Evolutionary conservation across 2,888 invertebrate genomes (phyloP).

Genomic region (Cloeon dipterum): DNA sequence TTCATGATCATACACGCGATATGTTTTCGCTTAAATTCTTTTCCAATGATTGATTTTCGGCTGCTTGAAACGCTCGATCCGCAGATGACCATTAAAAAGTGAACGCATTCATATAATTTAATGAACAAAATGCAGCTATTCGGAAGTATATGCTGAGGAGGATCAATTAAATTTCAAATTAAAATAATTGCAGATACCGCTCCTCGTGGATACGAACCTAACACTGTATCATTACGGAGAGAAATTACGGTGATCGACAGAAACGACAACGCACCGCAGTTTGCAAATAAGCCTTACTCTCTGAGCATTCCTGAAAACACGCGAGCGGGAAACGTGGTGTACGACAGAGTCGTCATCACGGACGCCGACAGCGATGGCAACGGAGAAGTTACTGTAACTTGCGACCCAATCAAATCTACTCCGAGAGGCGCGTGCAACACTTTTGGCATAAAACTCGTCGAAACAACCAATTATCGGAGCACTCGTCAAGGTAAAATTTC

Average conservation of each 20-base stretch:
- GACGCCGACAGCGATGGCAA: constrained; percentile 52
- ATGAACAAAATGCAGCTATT: too few relatives aligned
- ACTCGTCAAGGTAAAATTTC: not conserved
- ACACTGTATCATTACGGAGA: constrained; percentile 51
- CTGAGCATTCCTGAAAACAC: constrained; percentile 41
- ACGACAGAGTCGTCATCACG: constrained; percentile 36
- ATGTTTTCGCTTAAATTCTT: too few relatives aligned
- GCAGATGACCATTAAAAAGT: too few relatives aligned
- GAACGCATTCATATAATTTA: too few relatives aligned
- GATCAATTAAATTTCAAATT: too few relatives aligned
- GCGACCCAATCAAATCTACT: constrained; percentile 25
- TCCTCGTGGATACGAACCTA: constrained; percentile 43
- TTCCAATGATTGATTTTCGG: too few relatives aligned
- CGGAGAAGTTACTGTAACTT: constrained; percentile 39
- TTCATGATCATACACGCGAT: too few relatives aligned
- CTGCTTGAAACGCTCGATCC: too few relatives aligned
- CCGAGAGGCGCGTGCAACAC: constrained; percentile 37
- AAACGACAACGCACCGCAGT: constrained; percentile 59
- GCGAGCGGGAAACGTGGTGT: constrained; percentile 34
- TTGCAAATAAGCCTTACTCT: constrained; percentile 48
- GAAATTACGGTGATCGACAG: constrained; percentile 55
- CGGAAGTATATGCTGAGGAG: too few relatives aligned
- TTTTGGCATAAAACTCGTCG: constrained; percentile 36
- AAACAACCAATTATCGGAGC: not conserved
- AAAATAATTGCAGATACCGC: too few relatives aligned